Evolutionary conservation across 2,888 invertebrate genomes (phyloP), one percentile per base, ranked within the genome.

Genomic region (Ischnura elegans): DNA sequence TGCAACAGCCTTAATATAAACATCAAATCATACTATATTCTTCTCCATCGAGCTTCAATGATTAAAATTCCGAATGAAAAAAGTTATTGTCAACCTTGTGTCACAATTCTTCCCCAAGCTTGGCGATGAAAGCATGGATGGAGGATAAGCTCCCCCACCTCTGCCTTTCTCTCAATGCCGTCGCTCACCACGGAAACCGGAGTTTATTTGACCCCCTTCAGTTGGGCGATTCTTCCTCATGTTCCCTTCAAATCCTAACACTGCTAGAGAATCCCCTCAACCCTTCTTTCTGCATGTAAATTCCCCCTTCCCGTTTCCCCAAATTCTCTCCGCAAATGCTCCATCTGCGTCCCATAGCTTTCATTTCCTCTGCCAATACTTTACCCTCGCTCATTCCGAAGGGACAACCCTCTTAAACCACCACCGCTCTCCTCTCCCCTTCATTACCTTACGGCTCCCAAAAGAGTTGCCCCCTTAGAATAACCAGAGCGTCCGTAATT

Each of bases 351-450:
- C 66, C 90, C 61, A 66, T 61, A 55, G 43, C 66, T 90, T 90
- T 90, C 90, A 90, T 90, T 90, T 90, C 21, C 87, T 87, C 87
- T 87, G 19, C 87, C 90, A 19, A 66, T 66, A 43, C 43, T 90
- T 90, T 66, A 66, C 66, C 90, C 90, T n/a, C 43, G 43, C 90
- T 36, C 90, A 51, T 51, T 10, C n/a, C n/a, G n/a, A 87, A 42
- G 87, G 42, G 42, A 3, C 10, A 29, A 29, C 8, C 76, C 29
- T 76, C 76, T 61, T 51, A 19, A 51, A 13, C 8, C n/a, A n/a
- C n/a, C 61, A n/a, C 25, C 8, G n/a, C n/a, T n/a, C 25, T 61
- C 2, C 61, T 61, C n/a, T n/a, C n/a, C n/a, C n/a, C 61, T 21
- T 8, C 8, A n/a, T 61, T 61, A 61, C n/a, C n/a, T 10, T n/a